Base-by-base conservation (phyloP, 2,797 vertebrate genomes). In the Lates japonicus region DNA sequence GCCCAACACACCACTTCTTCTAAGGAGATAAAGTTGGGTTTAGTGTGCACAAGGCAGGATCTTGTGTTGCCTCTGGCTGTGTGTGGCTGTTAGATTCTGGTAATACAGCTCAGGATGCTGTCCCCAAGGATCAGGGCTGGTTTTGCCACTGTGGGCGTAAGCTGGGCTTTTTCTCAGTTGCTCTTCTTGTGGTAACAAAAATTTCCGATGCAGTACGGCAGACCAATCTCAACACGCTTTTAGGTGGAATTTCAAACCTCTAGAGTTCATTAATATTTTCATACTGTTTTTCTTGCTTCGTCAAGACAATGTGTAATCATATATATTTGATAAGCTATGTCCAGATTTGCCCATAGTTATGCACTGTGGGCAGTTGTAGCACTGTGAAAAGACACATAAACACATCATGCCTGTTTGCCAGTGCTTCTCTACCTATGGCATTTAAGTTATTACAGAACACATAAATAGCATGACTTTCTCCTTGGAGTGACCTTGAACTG, bases 51-150 rank as follows among this genome's bases (percentile, higher is more conserved):
- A 39, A 59, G 44, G 60, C 54, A 51, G 71, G 72, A 49, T 73
- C 61, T n/a, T 65, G 72, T 35, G 62, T 70, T 74, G 73, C 82
- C 70, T 58, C 77, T 49, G 78, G 81, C 62, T 70, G 64, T 81
- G 73, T 69, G 60, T 68, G 83, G 60, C 83, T 76, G 66, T 60
- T 76, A 65, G 75, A 86, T 58, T 82, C 48, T 78, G 74, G 49
- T 87, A 77, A 85, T 69, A 68, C 76, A 51, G 86, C 78, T 81
- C 83, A 87, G 81, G 81, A 83, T 65, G 78, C 64, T 69, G 67
- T 86, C 77, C 79, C 80, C 1, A 1, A 77, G 77, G 87, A 82
- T 75, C 68, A 69, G 78, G 6, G 63, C 68, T 71, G 76, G 78
- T 78, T 82, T 54, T 60, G 64, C 66, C 59, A 22, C 61, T 51